These are phyloP conservation scores for Selenia dentaria DNA, from an alignment of 2,888 invertebrate genomes.

Conservation along the genomic window DNA sequence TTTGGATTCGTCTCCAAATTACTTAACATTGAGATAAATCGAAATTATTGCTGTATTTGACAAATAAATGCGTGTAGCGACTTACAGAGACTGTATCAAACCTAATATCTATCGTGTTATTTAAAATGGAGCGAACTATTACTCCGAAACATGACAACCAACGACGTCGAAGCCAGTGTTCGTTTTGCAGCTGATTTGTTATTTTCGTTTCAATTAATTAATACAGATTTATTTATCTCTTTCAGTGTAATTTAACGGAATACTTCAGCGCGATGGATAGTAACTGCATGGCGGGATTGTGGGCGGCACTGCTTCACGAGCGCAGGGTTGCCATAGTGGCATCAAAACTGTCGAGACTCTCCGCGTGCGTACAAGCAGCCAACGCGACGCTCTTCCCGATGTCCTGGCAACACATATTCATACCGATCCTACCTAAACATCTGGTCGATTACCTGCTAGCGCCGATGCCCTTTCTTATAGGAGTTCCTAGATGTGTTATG, in stretches of 20 bases:
- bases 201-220: too few species aligned
- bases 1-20: too few species aligned
- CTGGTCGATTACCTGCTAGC: constrained; percentile 96
- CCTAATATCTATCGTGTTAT: too few species aligned
- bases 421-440: constrained; percentile 96
- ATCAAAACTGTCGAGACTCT: constrained; percentile 93
- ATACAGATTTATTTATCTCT: too few species aligned
- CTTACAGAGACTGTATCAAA: too few species aligned
- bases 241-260: constrained; percentile 97
- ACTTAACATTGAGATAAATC: too few species aligned
- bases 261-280: constrained; percentile 99
- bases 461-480: constrained; percentile 99
- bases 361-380: constrained; percentile 97
- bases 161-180: too few species aligned
- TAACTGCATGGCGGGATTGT: constrained; percentile 97
- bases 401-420: constrained; percentile 99
- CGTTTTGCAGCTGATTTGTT: too few species aligned
- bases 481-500: constrained; percentile 94
- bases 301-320: constrained; percentile 98
- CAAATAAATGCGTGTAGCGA: too few species aligned
- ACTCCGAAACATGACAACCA: too few species aligned
- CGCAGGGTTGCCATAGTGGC: constrained; percentile 97
- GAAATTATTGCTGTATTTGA: too few species aligned
- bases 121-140: too few species aligned
- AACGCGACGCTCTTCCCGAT: constrained; percentile 98